phyloP scores from a whole-genome alignment of 2,888 invertebrate genomes.

The Tiliacea aurago region DNA sequence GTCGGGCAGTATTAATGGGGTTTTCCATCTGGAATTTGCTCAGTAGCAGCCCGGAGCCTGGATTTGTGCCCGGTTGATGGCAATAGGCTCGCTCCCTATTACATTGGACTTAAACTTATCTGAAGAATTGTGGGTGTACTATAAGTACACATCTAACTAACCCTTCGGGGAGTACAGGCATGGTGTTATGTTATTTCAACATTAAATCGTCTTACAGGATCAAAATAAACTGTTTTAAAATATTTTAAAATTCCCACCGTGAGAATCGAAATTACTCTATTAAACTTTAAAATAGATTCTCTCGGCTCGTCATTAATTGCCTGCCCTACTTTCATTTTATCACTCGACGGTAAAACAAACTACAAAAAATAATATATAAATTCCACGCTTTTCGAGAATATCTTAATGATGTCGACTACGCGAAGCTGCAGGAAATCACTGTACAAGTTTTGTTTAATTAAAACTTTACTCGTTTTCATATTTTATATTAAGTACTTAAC shows the following conservation, averaged over 20 bases:
- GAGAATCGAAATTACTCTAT: constrained; percentile 20
- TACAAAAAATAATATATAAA: constrained; percentile 15
- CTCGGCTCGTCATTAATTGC: constrained; percentile 47
- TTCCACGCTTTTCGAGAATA: constrained; percentile 33
- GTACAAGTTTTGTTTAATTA: constrained; percentile 69
- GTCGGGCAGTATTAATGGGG: background rate
- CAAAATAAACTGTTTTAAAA: background rate
- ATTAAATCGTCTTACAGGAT: background rate
- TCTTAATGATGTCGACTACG: constrained; percentile 53
- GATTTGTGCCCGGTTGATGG: background rate
- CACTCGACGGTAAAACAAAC: constrained; percentile 29
- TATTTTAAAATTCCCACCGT: background rate
- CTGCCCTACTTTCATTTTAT: constrained; percentile 48
- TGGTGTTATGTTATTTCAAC: background rate
- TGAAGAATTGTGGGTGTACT: background rate
- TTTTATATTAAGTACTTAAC: constrained; percentile 13
- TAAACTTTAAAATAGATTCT: constrained; percentile 32
- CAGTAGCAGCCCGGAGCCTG: background rate
- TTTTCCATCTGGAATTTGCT: background rate
- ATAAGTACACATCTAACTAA: background rate
- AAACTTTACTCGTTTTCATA: constrained; percentile 61
- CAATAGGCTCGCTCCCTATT: background rate
- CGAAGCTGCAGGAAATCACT: constrained; percentile 54
- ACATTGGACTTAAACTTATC: background rate
- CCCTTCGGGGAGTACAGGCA: background rate